These are phyloP conservation scores for Megatriorchis doriae DNA, from an alignment of 2,113 vertebrate species.

Conservation along the genomic window DNA sequence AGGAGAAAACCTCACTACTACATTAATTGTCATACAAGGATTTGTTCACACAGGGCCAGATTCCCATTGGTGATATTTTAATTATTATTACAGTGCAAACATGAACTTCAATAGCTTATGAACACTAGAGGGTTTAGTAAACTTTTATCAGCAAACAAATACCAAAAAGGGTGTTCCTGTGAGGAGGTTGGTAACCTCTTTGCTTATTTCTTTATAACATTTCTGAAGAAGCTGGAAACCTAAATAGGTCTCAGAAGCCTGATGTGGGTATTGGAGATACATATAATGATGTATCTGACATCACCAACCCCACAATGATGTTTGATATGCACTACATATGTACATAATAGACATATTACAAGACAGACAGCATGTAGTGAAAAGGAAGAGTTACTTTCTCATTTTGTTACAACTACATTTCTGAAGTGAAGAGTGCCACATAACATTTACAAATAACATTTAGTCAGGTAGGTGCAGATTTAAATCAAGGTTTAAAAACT, in stretches of 20 bases:
- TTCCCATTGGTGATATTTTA: conserved; percentile 5
- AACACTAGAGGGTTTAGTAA: background rate
- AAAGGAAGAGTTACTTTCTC: background rate
- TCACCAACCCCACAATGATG: background rate
- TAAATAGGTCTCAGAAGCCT: background rate
- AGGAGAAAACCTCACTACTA: conserved; percentile 44
- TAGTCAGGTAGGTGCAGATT: background rate
- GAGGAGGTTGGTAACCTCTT: background rate
- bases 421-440: background rate
- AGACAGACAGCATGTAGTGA: background rate
- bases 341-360: background rate
- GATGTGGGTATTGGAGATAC: background rate
- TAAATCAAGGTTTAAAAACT: background rate
- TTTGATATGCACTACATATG: background rate
- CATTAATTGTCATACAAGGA: conserved; percentile 46
- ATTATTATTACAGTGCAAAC: conserved; percentile 9
- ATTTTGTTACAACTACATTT: background rate
- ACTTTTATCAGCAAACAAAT: conserved; percentile 7
- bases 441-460: background rate
- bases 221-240: background rate
- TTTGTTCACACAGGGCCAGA: background rate
- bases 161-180: background rate
- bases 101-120: background rate
- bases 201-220: background rate
- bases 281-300: background rate